Evolutionary conservation across 2,113 vertebrate genomes (phyloP).

Genomic region (Petromus typicus): DNA sequence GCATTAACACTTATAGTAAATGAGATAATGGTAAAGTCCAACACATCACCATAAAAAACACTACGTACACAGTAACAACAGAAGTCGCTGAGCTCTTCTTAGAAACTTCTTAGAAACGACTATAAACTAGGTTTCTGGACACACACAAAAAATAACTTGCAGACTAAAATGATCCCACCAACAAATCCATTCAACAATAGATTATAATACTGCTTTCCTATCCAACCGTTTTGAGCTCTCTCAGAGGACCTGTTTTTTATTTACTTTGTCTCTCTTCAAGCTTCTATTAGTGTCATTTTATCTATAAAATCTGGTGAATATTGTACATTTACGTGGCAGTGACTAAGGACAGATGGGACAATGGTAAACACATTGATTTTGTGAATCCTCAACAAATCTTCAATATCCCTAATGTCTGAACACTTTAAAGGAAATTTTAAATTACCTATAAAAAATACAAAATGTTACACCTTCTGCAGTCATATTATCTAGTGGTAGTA

Average conservation of each 20-base stretch:
- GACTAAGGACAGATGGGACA: background rate
- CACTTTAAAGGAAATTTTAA: background rate
- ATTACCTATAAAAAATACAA: background rate
- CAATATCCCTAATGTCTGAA: background rate
- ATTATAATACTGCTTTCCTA: background rate
- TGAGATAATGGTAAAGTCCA: background rate
- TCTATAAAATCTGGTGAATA: background rate
- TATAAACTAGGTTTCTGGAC: background rate
- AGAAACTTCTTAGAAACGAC: background rate
- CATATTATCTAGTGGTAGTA: background rate
- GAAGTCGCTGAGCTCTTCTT: background rate
- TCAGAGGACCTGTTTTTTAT: background rate
- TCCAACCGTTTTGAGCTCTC: background rate
- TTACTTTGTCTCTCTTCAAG: background rate
- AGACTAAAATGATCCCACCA: background rate
- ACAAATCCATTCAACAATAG: background rate
- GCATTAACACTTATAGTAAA: background rate
- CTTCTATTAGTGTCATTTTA: background rate
- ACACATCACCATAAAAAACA: background rate
- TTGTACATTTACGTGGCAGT: background rate
- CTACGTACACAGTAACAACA: background rate
- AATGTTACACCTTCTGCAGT: background rate
- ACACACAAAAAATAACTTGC: background rate
- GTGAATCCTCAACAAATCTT: background rate
- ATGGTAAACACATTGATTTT: background rate